phyloP scores from a whole-genome alignment of 1,140 invertebrate genomes.

The Caenorhabditis latens region DNA sequence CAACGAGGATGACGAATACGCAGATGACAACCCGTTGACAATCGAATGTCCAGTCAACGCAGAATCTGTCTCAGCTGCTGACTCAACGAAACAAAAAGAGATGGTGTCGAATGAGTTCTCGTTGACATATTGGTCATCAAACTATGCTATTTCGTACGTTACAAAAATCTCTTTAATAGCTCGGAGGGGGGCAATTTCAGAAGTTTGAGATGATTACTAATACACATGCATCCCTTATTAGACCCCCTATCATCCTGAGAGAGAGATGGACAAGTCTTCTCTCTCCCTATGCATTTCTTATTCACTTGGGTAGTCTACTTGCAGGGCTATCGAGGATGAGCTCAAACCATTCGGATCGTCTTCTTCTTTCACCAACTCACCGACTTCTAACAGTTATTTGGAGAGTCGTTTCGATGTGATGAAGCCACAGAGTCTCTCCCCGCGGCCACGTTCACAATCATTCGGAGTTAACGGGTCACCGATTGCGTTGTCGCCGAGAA shows the following conservation, averaged over 20 bases:
- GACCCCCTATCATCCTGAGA: neutral
- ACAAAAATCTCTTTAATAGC: too few species aligned
- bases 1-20: neutral
- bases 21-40: neutral
- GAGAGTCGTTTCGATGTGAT: conserved; percentile 51
- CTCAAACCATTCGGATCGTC: conserved; percentile 37
- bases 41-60: neutral
- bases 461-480: conserved; percentile 7
- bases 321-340: conserved; percentile 24
- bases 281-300: too few species aligned
- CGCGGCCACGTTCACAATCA: neutral
- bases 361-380: conserved; percentile 24
- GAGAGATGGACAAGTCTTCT: too few species aligned
- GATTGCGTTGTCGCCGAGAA: conserved; percentile 15
- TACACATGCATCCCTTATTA: neutral
- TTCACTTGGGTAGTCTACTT: neutral
- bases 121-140: conserved; percentile 34
- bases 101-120: conserved; percentile 31
- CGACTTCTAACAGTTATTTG: conserved; percentile 50
- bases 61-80: neutral
- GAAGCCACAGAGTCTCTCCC: neutral
- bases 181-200: neutral
- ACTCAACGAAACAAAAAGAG: neutral
- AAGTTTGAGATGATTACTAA: neutral
- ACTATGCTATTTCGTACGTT: conserved; percentile 19